Conservation (phyloP, 1,140 invertebrate genomes). For the Drosophila aff. region DNA sequence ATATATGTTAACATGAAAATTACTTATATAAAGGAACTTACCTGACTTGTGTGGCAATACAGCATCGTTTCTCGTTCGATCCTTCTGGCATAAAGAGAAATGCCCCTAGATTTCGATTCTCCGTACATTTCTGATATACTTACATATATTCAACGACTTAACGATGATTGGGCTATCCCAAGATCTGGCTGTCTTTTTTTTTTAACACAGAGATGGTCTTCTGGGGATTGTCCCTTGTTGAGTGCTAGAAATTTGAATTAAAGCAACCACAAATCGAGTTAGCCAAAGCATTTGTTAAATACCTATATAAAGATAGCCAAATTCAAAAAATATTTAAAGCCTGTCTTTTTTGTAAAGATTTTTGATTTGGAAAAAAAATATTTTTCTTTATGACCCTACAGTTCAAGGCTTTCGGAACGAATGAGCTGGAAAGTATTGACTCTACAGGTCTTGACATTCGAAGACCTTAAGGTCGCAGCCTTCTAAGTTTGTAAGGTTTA, state of each 20-base stretch:
- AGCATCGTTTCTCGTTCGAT: not conserved
- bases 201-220: rapidly evolving
- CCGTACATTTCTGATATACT: not conserved
- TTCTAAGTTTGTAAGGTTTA: not conserved
- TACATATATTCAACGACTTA: not conserved
- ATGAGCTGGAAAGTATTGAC: not conserved
- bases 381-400: not conserved
- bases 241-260: not conserved
- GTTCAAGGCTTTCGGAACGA: not conserved
- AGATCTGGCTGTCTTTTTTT: not conserved
- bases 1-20: not conserved
- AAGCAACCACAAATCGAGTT: not conserved
- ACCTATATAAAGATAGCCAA: not conserved
- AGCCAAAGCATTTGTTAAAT: not conserved
- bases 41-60: not conserved
- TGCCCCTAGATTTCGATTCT: not conserved
- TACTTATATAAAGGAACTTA: not conserved
- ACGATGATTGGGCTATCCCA: not conserved
- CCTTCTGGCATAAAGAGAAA: not conserved
- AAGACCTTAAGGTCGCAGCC: not conserved
- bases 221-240: not conserved
- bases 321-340: not conserved
- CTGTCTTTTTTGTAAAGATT: not conserved
- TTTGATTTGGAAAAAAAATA: not conserved
- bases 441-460: not conserved